Percentiles rank a stretch among this genome's conserved stretches.
Evolutionary conservation across 2,888 invertebrate genomes (phyloP).

Genomic region (Eristalinus sepulchralis): DNA sequence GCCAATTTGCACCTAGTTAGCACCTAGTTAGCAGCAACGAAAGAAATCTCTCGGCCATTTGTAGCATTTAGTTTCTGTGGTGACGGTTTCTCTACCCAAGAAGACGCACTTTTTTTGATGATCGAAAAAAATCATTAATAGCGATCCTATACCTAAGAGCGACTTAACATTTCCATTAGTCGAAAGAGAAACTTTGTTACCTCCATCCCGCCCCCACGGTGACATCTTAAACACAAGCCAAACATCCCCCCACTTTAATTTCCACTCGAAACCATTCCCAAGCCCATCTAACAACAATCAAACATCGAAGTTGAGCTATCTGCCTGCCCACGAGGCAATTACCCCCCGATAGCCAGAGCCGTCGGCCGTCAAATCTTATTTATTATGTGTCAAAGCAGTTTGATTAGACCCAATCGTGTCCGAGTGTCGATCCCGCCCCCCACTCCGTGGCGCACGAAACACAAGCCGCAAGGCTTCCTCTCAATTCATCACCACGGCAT

Average conservation of each 20-base stretch:
- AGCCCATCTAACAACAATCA: neutral
- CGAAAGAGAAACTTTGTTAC: too few species aligned
- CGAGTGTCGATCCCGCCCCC: conserved; percentile 26
- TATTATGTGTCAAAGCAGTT: conserved; percentile 65
- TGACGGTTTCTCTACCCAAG: too few species aligned
- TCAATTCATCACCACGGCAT: conserved; percentile 67
- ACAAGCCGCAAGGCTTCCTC: conserved; percentile 56
- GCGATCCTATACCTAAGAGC: too few species aligned
- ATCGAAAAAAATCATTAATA: too few species aligned
- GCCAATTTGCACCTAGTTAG: too few species aligned
- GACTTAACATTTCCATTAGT: too few species aligned
- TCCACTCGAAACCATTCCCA: neutral
- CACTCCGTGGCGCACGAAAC: conserved; percentile 12
- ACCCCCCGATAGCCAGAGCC: neutral
- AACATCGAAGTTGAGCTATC: neutral
- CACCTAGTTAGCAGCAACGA: too few species aligned
- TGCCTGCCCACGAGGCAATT: neutral
- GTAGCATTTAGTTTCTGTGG: too few species aligned
- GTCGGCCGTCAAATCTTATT: conserved; percentile 39
- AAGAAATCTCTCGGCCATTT: too few species aligned
- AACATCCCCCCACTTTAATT: neutral
- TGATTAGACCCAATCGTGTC: conserved; percentile 60
- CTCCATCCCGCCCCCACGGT: too few species aligned
- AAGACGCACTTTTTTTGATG: too few species aligned
- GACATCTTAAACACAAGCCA: neutral